Evolutionary conservation across 2,113 vertebrate species (phyloP).

Genomic region (Oryzias woworae): DNA sequence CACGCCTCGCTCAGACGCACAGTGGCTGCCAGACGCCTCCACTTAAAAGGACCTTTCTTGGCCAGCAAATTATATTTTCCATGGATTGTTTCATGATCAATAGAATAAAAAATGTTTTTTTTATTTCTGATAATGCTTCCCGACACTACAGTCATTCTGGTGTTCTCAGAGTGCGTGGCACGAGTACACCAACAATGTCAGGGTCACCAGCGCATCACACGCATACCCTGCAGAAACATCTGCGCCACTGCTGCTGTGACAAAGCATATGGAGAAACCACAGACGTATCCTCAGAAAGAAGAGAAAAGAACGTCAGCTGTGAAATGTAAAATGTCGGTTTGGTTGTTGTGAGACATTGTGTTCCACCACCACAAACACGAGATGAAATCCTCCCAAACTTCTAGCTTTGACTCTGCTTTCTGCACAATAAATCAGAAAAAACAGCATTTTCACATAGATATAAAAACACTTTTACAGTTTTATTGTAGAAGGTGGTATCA

Average conservation of each 20-base stretch:
- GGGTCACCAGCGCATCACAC: conserved; percentile 16
- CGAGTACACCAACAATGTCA: conserved; percentile 39
- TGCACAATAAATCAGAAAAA: too few relatives aligned
- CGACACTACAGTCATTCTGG: conserved; percentile 68
- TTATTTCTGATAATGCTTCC: conserved; percentile 58
- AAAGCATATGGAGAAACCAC: conserved; percentile 37
- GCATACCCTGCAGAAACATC: conserved; percentile 48
- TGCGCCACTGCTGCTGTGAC: conserved; percentile 63
- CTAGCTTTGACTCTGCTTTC: neutral
- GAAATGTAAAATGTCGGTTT: conserved; percentile 45
- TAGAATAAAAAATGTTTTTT: conserved; percentile 59
- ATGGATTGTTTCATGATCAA: conserved; percentile 68
- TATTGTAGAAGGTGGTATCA: too few relatives aligned
- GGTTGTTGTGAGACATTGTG: conserved; percentile 21
- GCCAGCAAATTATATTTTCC: conserved; percentile 59
- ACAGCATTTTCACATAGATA: too few relatives aligned
- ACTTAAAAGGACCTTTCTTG: conserved; percentile 70
- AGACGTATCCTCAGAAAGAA: conserved; percentile 48
- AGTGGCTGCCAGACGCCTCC: conserved; percentile 44
- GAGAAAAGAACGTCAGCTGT: conserved; percentile 43
- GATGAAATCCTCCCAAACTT: conserved; percentile 14
- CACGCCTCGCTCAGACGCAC: conserved; percentile 38
- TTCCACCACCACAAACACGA: conserved; percentile 21
- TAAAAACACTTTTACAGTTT: too few relatives aligned
- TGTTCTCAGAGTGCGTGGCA: conserved; percentile 33